Evolutionary conservation across 2,797 vertebrate genomes (phyloP).

Genomic region (Lindbergichthys nudifrons): DNA sequence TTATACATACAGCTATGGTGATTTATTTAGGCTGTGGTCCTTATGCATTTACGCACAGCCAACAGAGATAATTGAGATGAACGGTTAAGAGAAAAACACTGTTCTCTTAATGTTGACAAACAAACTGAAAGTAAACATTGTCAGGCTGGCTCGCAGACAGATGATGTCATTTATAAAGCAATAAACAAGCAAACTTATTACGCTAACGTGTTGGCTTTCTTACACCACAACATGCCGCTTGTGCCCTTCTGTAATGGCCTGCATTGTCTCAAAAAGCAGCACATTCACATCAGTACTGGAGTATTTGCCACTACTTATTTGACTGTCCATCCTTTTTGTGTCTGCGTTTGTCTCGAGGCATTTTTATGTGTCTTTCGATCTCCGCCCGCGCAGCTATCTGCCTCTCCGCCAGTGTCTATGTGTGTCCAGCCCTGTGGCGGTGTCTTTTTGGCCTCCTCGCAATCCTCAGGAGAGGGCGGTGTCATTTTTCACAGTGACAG

Average conservation of each 20-base stretch:
- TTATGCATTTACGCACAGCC: no score
- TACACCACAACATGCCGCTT: constrained; percentile 28
- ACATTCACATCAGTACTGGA: constrained; percentile 2
- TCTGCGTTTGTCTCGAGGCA: constrained; percentile 50
- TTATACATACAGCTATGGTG: no score
- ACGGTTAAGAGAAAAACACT: no score
- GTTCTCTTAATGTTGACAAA: no score
- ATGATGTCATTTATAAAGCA: no score
- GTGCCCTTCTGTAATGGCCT: constrained; percentile 54
- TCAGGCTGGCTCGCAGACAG: no score
- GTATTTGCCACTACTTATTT: constrained; percentile 20
- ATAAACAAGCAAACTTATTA: no score
- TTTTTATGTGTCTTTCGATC: constrained; percentile 58
- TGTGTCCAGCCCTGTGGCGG: constrained; percentile 52
- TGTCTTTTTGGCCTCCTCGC: constrained; percentile 75
- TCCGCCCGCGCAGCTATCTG: constrained; percentile 28
- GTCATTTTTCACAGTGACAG: constrained; percentile 87
- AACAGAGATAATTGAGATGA: no score
- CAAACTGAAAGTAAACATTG: no score
- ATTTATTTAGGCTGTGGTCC: no score
- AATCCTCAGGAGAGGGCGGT: constrained; percentile 71
- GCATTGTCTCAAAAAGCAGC: constrained; percentile 17
- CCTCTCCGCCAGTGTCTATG: constrained; percentile 24
- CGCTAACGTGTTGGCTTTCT: no score
- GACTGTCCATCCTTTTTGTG: constrained; percentile 35